Evolutionary conservation across 2,888 invertebrate species (phyloP).

Genomic region (Chromoteleia sp.): DNA sequence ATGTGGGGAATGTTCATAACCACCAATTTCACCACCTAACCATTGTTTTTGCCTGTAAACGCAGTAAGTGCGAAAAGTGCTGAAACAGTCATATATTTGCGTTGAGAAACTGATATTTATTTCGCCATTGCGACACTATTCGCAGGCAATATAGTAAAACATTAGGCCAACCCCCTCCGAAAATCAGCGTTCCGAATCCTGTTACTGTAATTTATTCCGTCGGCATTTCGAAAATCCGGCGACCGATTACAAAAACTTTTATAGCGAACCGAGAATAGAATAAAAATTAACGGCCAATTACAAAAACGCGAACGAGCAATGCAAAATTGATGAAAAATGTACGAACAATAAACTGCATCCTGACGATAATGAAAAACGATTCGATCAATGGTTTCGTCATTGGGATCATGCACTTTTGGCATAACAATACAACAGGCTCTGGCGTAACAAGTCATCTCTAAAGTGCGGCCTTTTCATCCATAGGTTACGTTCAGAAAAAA

Average conservation of each 20-base stretch:
- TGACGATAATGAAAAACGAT: constrained; percentile 38
- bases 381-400: constrained; percentile 49
- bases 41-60: constrained; percentile 56
- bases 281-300: constrained; percentile 39
- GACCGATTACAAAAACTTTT: constrained; percentile 32
- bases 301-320: constrained; percentile 34
- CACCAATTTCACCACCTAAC: constrained; percentile 49
- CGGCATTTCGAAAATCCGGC: constrained; percentile 30
- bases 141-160: constrained; percentile 46
- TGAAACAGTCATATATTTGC: constrained; percentile 48
- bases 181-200: constrained; percentile 42
- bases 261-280: neutral
- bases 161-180: constrained; percentile 47
- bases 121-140: constrained; percentile 55
- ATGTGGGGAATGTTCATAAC: constrained; percentile 47
- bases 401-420: constrained; percentile 56
- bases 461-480: constrained; percentile 47
- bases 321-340: constrained; percentile 35
- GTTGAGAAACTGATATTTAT: constrained; percentile 68
- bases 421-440: constrained; percentile 45
- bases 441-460: constrained; percentile 56
- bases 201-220: constrained; percentile 38
- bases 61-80: constrained; percentile 61
- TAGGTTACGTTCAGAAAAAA: constrained; percentile 19
- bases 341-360: constrained; percentile 40